These are phyloP conservation scores for Benthosema pterotum DNA, from an alignment of 2,797 vertebrate species.

Conservation along the genomic window DNA sequence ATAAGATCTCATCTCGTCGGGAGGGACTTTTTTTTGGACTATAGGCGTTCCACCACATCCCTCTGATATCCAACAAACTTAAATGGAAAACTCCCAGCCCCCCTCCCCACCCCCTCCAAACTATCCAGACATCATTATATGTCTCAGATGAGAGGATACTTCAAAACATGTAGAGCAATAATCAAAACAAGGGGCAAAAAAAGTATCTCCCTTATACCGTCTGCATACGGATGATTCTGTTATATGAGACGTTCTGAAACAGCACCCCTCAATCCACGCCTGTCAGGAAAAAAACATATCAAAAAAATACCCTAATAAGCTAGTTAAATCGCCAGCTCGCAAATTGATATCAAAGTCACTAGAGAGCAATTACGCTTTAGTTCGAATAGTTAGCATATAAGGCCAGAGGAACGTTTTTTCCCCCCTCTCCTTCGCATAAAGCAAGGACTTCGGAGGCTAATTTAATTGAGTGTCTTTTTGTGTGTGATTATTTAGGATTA, in stretches of 20 bases:
- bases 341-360: constrained; percentile 81
- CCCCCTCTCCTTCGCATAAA: constrained; percentile 55
- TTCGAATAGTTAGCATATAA: constrained; percentile 81
- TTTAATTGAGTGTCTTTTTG: constrained; percentile 83
- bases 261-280: constrained; percentile 57
- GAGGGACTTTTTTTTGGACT: constrained; percentile 28
- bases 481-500: constrained; percentile 85
- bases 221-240: constrained; percentile 64
- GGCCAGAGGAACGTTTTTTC: constrained; percentile 72
- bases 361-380: constrained; percentile 85
- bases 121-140: constrained; percentile 71
- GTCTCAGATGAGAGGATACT: constrained; percentile 49
- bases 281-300: constrained; percentile 57
- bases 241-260: constrained; percentile 57
- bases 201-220: constrained; percentile 55
- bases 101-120: no score
- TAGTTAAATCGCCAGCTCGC: constrained; percentile 79
- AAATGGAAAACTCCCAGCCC: constrained; percentile 57
- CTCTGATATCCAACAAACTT: constrained; percentile 34
- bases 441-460: constrained; percentile 80
- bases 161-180: constrained; percentile 62
- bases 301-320: constrained; percentile 74
- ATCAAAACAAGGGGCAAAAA: constrained; percentile 65
- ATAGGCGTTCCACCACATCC: neutral
- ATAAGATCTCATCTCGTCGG: constrained; percentile 13